Base-by-base conservation (phyloP, 2,888 invertebrate genomes). In the Unio pictorum region DNA sequence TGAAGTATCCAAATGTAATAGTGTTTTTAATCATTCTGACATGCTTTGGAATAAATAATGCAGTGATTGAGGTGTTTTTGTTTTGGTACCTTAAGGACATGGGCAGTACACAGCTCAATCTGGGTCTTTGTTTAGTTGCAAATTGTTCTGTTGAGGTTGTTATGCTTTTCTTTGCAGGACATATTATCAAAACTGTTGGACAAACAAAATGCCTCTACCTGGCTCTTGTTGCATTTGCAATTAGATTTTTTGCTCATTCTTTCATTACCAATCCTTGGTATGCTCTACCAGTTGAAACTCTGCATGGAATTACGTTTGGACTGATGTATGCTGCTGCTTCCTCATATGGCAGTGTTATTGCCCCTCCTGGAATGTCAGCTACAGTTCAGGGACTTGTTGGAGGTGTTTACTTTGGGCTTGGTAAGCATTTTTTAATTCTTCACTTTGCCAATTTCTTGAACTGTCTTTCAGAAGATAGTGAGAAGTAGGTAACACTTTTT, bases 301-400 rank as follows among this genome's bases (percentile, higher is more conserved):
- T 95, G 15, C 96, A 97, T 90, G 96, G 97, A 0, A 91, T 97
- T 30, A 96, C 96, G 0, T 95, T 95, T 88, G 97, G 97, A 28
- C 91, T 96, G 78, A 95, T 96, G 95, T 96, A 95, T 94, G 95
- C 96, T 23, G 95, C 96, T 57, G 95, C 95, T 1, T 95, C 96
- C 8, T 95, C 95, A 0, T 96, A 96, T 89, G 95, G 95, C 84
- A 94, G 95, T 20, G 93, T 95, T 89, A 90, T 96, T 81, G 95
- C 96, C 1, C 96, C 96, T 0, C 94, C 94, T 88, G 95, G 94
- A 84, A 91, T 96, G 78, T 91, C 96, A 69, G 96, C 96, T 7
- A 96, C 96, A 0, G 91, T 96, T 67, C 95, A 96, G 85, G 96
- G 96, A 26, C 94, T 96, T 0, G 92, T 96, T 62, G 95, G 95